Percentiles rank a stretch among this genome's conserved stretches.
These are phyloP conservation scores for Tautogolabrus adspersus DNA, from an alignment of 2,113 vertebrate genomes.

Conservation along the genomic window DNA sequence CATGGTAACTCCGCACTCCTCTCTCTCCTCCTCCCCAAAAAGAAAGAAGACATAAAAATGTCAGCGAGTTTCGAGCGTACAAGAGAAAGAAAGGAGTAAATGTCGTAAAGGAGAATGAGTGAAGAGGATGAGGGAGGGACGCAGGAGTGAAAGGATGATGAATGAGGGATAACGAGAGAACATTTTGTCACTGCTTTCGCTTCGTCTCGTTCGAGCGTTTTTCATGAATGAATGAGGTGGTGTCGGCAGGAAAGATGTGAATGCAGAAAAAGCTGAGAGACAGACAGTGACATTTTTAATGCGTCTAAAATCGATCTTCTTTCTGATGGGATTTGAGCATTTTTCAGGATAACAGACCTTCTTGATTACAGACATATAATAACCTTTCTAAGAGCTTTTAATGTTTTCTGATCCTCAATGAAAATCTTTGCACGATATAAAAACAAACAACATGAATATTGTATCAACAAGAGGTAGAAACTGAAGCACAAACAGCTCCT, in stretches of 20 bases:
- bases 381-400: background rate
- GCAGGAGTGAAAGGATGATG: constrained; percentile 31
- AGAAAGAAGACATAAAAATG: background rate
- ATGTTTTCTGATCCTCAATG: background rate
- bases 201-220: constrained; percentile 26
- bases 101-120: background rate
- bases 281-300: background rate
- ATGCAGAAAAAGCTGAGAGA: constrained; percentile 12
- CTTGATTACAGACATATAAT: too few species aligned
- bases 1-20: constrained; percentile 73
- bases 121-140: background rate
- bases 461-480: too few species aligned
- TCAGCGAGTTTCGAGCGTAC: background rate
- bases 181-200: constrained; percentile 17
- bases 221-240: constrained; percentile 58
- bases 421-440: background rate
- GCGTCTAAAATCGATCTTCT: too few species aligned
- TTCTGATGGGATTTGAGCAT: too few species aligned
- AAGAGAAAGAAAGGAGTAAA: background rate
- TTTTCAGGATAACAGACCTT: too few species aligned
- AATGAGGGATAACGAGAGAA: constrained; percentile 48
- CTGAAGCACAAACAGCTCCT: background rate
- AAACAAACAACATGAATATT: background rate
- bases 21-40: constrained; percentile 20
- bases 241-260: constrained; percentile 28